phyloP scores from a whole-genome alignment of 2,888 invertebrate species.

The Tetrapedia diversipes region DNA sequence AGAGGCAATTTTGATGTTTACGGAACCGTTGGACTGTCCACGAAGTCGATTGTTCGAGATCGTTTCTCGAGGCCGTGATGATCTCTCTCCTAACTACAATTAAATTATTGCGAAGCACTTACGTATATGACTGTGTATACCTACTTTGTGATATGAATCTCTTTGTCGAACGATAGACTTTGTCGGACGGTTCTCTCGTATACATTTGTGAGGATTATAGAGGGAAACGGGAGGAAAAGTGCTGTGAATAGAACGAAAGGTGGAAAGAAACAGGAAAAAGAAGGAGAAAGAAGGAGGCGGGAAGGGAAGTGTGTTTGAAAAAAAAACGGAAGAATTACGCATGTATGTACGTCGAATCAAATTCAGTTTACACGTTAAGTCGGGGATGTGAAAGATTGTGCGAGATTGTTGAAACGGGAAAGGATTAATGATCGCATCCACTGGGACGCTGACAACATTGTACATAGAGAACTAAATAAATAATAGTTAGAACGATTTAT shows the following conservation, averaged over 20 bases:
- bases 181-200: constrained; percentile 25
- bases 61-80: constrained; percentile 54
- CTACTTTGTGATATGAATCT: constrained; percentile 70
- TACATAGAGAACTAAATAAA: constrained; percentile 54
- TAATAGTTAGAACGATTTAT: constrained; percentile 58
- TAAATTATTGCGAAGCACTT: constrained; percentile 52
- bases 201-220: constrained; percentile 11
- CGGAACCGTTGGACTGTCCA: constrained; percentile 24
- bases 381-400: not conserved
- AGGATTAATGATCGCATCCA: constrained; percentile 7
- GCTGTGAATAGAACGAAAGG: constrained; percentile 69
- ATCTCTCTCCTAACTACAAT: constrained; percentile 57
- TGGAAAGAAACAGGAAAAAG: not conserved
- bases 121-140: constrained; percentile 45
- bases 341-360: constrained; percentile 45
- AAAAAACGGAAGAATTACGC: not conserved
- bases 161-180: constrained; percentile 62
- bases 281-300: not conserved
- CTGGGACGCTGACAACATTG: constrained; percentile 37
- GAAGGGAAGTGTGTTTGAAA: constrained; percentile 1
- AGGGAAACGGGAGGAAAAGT: constrained; percentile 53
- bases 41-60: constrained; percentile 54
- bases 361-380: constrained; percentile 30
- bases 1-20: constrained; percentile 67
- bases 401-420: not conserved